Evolutionary conservation across 2,113 vertebrate genomes (phyloP).

Genomic region (Ptilonorhynchus violaceus): DNA sequence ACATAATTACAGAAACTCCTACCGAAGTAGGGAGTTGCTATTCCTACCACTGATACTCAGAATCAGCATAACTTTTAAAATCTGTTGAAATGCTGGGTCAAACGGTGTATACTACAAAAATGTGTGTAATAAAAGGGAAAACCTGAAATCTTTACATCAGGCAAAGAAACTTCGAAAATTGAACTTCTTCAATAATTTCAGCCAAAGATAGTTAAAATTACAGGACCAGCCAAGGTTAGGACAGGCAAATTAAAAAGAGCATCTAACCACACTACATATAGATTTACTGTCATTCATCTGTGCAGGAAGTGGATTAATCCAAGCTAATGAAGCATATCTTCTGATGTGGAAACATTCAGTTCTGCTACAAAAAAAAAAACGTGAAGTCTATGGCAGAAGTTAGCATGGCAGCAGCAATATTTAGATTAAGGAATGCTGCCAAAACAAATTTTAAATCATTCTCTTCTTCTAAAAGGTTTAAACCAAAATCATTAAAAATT

Average conservation of each 20-base stretch:
- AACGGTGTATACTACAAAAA: not conserved
- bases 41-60: not conserved
- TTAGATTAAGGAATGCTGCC: conserved; percentile 50
- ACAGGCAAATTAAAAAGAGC: conserved; percentile 8
- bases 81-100: not conserved
- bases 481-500: conserved; percentile 17
- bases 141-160: not conserved
- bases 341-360: conserved; percentile 20
- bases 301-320: conserved; percentile 32
- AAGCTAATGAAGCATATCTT: conserved; percentile 50
- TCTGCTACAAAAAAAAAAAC: conserved; percentile 29
- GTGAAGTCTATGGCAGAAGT: conserved; percentile 13
- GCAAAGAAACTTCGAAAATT: not conserved
- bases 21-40: not conserved
- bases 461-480: conserved; percentile 15
- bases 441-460: conserved; percentile 43
- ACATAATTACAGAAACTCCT: not conserved
- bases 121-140: not conserved
- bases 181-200: not conserved
- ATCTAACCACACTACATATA: not conserved
- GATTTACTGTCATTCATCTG: conserved; percentile 38
- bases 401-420: conserved; percentile 23
- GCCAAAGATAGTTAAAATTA: not conserved
- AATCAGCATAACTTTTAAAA: not conserved
- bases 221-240: not conserved